Evolutionary conservation across 2,888 invertebrate species (phyloP).

Genomic region (Pasiphila rectangulata): DNA sequence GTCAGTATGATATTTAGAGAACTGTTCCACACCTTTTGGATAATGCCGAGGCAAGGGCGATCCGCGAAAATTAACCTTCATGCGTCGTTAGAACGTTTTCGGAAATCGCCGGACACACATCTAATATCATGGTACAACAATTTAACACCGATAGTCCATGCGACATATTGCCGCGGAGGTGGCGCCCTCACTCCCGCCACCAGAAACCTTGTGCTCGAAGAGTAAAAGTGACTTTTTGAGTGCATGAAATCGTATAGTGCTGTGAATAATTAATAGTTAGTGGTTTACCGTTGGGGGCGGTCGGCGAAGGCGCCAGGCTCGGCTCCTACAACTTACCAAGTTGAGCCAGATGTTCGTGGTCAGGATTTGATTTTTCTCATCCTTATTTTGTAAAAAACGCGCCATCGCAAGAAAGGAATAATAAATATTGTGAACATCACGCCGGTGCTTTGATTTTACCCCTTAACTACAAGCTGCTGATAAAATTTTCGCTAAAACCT

Average conservation of each 20-base stretch:
- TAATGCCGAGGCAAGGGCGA: constrained; percentile 58
- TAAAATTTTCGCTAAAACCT: not conserved
- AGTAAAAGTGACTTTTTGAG: constrained; percentile 32
- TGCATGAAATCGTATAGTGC: constrained; percentile 39
- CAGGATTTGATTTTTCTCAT: constrained; percentile 99
- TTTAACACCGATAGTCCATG: constrained; percentile 76
- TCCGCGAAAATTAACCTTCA: constrained; percentile 52
- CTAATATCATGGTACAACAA: constrained; percentile 72
- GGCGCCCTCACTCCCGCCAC: constrained; percentile 68
- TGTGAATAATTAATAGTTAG: constrained; percentile 25
- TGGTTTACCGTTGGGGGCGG: constrained; percentile 52
- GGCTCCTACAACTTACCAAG: constrained; percentile 92
- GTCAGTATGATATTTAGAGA: constrained; percentile 77
- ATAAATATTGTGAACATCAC: constrained; percentile 71
- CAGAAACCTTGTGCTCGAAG: constrained; percentile 46
- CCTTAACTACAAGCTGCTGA: constrained; percentile 1
- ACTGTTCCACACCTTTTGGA: constrained; percentile 64
- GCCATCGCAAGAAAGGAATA: constrained; percentile 78
- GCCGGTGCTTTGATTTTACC: constrained; percentile 29
- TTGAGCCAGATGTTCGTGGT: constrained; percentile 99
- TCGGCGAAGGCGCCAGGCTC: constrained; percentile 67
- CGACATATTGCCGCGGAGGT: constrained; percentile 73
- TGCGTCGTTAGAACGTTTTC: constrained; percentile 52
- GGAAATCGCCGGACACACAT: constrained; percentile 66
- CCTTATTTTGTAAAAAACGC: constrained; percentile 87